Evolutionary conservation across 53 echinoderm and acorn worm species (phyloP).

Genomic region (Antedon mediterranea): DNA sequence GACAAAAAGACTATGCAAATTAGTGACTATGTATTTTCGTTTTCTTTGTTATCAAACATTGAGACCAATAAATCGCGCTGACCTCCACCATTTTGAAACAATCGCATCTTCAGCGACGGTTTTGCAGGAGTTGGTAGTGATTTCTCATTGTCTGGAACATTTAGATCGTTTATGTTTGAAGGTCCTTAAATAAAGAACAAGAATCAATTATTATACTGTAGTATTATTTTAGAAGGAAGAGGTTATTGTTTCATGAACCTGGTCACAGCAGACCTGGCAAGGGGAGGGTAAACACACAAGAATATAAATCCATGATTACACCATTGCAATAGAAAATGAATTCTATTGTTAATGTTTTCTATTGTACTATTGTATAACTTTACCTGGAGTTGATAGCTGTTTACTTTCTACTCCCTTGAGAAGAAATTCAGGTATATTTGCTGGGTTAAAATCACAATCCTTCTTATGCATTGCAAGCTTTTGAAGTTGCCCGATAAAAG

Average conservation of each 20-base stretch:
- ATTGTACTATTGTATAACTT: too few species aligned
- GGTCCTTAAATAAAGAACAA: neutral
- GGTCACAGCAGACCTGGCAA: too few species aligned
- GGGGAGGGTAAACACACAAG: too few species aligned
- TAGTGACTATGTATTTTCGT: neutral
- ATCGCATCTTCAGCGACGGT: constrained; percentile 61
- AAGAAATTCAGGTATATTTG: constrained; percentile 42
- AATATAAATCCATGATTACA: too few species aligned
- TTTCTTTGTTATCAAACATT: constrained; percentile 41
- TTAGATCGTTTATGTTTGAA: neutral
- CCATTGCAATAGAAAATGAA: too few species aligned
- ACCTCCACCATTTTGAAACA: constrained; percentile 58
- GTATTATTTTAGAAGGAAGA: too few species aligned
- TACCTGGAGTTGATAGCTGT: neutral
- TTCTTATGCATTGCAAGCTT: constrained; percentile 34
- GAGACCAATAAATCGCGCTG: constrained; percentile 43
- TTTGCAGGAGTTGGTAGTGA: constrained; percentile 54
- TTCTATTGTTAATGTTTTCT: too few species aligned
- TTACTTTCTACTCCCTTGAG: constrained; percentile 18
- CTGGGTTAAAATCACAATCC: constrained; percentile 49
- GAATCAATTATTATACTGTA: too few species aligned
- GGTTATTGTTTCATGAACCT: too few species aligned
- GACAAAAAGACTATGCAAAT: too few species aligned
- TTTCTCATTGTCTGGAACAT: neutral
- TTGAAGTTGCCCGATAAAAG: constrained; percentile 43